Conservation (phyloP, 2,888 invertebrate species). For the Agrochola macilenta region DNA sequence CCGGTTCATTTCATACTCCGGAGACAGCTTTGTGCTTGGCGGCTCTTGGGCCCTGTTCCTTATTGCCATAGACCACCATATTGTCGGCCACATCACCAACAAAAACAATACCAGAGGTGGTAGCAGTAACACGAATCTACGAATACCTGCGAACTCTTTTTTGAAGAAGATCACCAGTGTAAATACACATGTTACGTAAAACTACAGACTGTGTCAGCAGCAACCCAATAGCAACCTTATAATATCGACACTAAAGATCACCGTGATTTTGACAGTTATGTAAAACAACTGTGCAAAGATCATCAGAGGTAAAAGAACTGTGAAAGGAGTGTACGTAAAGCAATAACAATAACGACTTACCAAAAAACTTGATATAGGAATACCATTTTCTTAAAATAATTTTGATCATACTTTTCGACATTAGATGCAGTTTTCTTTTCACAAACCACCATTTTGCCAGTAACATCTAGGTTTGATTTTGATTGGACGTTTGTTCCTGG, state of each 20-base stretch:
- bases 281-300: no score
- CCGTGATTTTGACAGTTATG: background rate
- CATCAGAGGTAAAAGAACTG: background rate
- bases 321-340: background rate
- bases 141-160: background rate
- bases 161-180: background rate
- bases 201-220: no score
- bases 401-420: background rate
- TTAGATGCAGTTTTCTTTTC: background rate
- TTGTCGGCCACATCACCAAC: background rate
- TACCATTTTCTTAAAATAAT: background rate
- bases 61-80: background rate
- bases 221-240: background rate
- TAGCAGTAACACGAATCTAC: background rate
- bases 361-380: background rate
- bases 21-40: no score
- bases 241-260: background rate
- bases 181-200: background rate
- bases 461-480: background rate
- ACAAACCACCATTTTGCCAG: background rate
- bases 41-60: background rate
- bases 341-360: background rate
- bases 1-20: background rate
- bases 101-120: background rate
- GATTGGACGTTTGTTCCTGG: background rate